Percentiles rank a stretch among this genome's conserved stretches.
These are phyloP conservation scores for Elymnias hypermnestra DNA, from an alignment of 1,140 invertebrate genomes.

Conservation along the genomic window DNA sequence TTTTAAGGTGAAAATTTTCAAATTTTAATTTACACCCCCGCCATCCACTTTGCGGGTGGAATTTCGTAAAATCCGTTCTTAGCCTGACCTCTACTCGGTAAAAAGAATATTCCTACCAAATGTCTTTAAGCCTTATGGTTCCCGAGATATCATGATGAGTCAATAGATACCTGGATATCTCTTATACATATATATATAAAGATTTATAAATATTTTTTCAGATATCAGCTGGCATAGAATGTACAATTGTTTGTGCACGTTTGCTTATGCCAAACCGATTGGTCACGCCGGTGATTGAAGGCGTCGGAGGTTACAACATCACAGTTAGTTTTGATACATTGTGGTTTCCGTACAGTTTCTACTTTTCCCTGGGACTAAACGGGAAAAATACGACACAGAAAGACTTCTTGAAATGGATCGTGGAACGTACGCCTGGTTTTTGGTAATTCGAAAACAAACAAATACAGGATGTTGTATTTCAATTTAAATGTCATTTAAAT, in stretches of 20 bases:
- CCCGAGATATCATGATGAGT: too few relatives aligned
- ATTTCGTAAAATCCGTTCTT: too few relatives aligned
- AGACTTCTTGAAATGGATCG: conserved; percentile 35
- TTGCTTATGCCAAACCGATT: conserved; percentile 49
- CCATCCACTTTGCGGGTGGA: too few relatives aligned
- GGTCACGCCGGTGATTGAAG: conserved; percentile 30
- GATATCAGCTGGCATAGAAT: conserved; percentile 56
- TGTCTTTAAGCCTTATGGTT: too few relatives aligned
- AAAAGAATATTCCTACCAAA: too few relatives aligned
- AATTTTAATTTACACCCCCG: too few relatives aligned
- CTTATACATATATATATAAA: not conserved
- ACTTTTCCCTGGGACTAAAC: conserved; percentile 44
- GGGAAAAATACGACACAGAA: conserved; percentile 44
- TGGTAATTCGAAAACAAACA: conserved; percentile 21
- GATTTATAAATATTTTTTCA: conserved; percentile 21
- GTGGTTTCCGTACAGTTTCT: conserved; percentile 52
- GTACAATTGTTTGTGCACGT: conserved; percentile 47
- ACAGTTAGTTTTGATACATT: conserved; percentile 35
- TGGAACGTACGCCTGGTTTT: conserved; percentile 34
- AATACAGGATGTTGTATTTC: too few relatives aligned
- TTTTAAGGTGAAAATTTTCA: too few relatives aligned
- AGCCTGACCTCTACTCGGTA: too few relatives aligned
- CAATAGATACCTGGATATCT: too few relatives aligned
- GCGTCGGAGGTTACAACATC: conserved; percentile 54
- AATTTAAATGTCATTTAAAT: too few relatives aligned